Percentiles rank a stretch among this genome's conserved stretches.
phyloP scores from a whole-genome alignment of 2,888 invertebrate species.

The Miltochrista miniata region DNA sequence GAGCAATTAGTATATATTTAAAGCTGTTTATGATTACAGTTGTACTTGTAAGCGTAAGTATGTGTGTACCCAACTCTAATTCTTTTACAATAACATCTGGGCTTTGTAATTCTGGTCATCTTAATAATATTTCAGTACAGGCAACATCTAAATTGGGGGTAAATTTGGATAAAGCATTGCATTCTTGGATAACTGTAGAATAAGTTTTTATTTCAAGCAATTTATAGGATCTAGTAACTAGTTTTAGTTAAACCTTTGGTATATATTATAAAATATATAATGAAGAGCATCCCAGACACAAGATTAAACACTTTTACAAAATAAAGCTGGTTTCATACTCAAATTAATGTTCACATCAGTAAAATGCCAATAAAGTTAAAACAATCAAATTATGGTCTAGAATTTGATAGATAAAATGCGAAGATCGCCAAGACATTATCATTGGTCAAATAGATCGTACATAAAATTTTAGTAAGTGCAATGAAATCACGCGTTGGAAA shows the following conservation, averaged over 20 bases:
- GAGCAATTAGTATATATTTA: slow-evolving; percentile 25
- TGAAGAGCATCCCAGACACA: slow-evolving; percentile 59
- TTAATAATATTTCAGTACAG: slow-evolving; percentile 27
- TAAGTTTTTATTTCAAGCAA: slow-evolving; percentile 43
- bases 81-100: not conserved
- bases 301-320: slow-evolving; percentile 59
- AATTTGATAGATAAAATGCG: not conserved
- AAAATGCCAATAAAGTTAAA: slow-evolving; percentile 3
- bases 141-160: slow-evolving; percentile 46
- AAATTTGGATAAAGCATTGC: slow-evolving; percentile 58
- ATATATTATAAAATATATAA: slow-evolving; percentile 24
- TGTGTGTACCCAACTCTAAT: not conserved
- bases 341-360: slow-evolving; percentile 45
- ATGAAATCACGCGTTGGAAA: no score
- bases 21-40: slow-evolving; percentile 15
- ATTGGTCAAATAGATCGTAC: not conserved
- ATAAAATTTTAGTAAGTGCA: not conserved
- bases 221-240: slow-evolving; percentile 41
- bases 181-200: slow-evolving; percentile 59
- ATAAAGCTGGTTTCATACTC: slow-evolving; percentile 51
- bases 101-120: not conserved
- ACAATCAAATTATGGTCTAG: not conserved
- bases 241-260: slow-evolving; percentile 28
- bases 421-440: not conserved
- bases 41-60: slow-evolving; percentile 9